Conservation (phyloP, 2,888 invertebrate genomes). For the Torymus auratus region DNA sequence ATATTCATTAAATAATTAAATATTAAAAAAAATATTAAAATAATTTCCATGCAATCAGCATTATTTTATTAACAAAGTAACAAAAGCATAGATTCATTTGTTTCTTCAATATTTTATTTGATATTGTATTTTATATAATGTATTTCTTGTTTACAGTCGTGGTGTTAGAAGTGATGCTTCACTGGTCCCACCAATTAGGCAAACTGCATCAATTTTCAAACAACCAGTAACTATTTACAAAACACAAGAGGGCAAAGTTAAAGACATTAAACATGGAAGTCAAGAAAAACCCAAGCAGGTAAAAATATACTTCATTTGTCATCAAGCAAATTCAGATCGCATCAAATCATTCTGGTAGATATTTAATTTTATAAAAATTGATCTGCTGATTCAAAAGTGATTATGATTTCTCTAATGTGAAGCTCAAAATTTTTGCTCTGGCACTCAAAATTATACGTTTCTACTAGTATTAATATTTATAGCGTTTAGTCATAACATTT, state of each 20-base stretch:
- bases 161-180: constrained; percentile 92
- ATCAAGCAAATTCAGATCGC: not conserved
- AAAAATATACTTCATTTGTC: not conserved
- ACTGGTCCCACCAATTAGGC: constrained; percentile 94
- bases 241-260: constrained; percentile 93
- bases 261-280: constrained; percentile 91
- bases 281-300: constrained; percentile 94
- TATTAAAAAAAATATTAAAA: too few species aligned
- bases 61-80: too few species aligned
- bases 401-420: too few species aligned
- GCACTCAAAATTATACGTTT: too few species aligned
- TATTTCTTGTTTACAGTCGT: constrained; percentile 78
- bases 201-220: constrained; percentile 98
- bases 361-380: not conserved
- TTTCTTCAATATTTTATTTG: constrained; percentile 10
- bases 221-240: constrained; percentile 98
- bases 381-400: too few species aligned
- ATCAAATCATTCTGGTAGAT: constrained; percentile 13
- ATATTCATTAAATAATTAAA: too few species aligned
- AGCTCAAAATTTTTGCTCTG: too few species aligned
- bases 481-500: too few species aligned
- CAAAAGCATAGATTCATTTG: not conserved
- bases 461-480: too few species aligned
- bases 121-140: not conserved
- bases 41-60: too few species aligned